Evolutionary conservation across 1,140 invertebrate genomes (phyloP).

Genomic region (Venturia canescens): DNA sequence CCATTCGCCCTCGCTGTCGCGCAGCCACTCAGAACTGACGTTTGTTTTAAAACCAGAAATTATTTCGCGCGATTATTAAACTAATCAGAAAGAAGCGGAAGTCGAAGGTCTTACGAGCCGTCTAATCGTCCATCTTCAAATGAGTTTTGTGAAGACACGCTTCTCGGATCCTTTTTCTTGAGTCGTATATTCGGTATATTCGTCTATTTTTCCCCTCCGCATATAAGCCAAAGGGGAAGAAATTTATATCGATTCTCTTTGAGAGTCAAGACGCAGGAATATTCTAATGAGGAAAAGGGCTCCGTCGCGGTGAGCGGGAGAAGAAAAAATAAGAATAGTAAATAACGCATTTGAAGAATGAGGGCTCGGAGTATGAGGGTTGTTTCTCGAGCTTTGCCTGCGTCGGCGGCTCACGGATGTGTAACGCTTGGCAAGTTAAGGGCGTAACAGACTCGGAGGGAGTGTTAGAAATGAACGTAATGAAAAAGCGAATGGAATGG

Average conservation of each 20-base stretch:
- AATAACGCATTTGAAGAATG: slow-evolving; percentile 73
- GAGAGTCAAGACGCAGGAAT: slow-evolving; percentile 2
- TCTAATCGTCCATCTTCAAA: no score
- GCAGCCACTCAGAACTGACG: no score
- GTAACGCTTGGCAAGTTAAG: slow-evolving; percentile 41
- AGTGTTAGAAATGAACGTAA: slow-evolving; percentile 71
- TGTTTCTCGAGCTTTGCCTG: slow-evolving; percentile 7
- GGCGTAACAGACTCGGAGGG: slow-evolving; percentile 56
- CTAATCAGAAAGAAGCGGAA: no score
- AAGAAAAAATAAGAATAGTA: slow-evolving; percentile 72
- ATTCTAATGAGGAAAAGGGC: slow-evolving; percentile 31
- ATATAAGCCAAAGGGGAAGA: slow-evolving; percentile 4
- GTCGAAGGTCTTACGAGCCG: no score
- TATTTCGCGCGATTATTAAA: no score
- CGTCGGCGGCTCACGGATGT: slow-evolving; percentile 19
- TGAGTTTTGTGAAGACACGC: no score
- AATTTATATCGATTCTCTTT: slow-evolving; percentile 40
- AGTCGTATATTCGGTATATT: not conserved
- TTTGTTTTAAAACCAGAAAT: no score
- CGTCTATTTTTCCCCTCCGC: slow-evolving; percentile 22
- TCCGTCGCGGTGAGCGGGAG: slow-evolving; percentile 42
- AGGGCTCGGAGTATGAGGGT: slow-evolving; percentile 54
- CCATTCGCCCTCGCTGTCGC: no score
- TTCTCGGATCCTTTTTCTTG: no score
- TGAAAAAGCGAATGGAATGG: slow-evolving; percentile 68